phyloP scores from a whole-genome alignment of 1,140 invertebrate genomes.

The Eufriesea mexicana region DNA sequence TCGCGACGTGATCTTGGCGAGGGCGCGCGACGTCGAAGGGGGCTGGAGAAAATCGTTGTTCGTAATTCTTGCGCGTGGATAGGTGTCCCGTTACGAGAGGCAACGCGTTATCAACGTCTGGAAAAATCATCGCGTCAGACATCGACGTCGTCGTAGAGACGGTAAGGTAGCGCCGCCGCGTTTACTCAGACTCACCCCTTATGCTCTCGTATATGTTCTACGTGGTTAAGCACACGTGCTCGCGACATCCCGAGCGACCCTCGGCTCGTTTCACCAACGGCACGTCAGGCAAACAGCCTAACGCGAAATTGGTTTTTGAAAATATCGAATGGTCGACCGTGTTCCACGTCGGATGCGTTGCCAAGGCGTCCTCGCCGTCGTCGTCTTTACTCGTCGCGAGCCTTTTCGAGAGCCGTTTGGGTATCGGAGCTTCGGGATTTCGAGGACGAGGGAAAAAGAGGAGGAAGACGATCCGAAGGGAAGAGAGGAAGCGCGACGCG shows the following conservation, averaged over 20 bases:
- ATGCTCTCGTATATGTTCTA: constrained; percentile 60
- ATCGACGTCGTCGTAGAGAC: constrained; percentile 11
- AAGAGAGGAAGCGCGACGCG: neutral
- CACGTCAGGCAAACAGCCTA: constrained; percentile 66
- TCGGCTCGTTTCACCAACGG: constrained; percentile 40
- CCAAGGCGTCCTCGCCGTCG: neutral
- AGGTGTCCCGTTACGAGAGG: neutral
- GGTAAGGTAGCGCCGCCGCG: neutral
- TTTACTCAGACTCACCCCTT: constrained; percentile 44
- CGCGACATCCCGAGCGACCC: constrained; percentile 57
- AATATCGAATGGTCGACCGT: constrained; percentile 68
- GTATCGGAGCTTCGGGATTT: neutral
- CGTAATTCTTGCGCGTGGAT: no score
- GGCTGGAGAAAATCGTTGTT: no score
- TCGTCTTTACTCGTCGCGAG: neutral
- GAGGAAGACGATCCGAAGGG: neutral
- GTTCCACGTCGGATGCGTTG: neutral
- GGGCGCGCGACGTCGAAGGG: neutral
- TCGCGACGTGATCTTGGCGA: no score
- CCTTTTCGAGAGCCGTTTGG: neutral
- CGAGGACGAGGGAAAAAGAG: neutral
- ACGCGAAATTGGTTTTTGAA: constrained; percentile 72
- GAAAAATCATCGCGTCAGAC: constrained; percentile 27
- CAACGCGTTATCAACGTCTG: constrained; percentile 1
- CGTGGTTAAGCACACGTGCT: constrained; percentile 71